Conservation (phyloP, 2,113 vertebrate species). For the Labeo rohita region DNA sequence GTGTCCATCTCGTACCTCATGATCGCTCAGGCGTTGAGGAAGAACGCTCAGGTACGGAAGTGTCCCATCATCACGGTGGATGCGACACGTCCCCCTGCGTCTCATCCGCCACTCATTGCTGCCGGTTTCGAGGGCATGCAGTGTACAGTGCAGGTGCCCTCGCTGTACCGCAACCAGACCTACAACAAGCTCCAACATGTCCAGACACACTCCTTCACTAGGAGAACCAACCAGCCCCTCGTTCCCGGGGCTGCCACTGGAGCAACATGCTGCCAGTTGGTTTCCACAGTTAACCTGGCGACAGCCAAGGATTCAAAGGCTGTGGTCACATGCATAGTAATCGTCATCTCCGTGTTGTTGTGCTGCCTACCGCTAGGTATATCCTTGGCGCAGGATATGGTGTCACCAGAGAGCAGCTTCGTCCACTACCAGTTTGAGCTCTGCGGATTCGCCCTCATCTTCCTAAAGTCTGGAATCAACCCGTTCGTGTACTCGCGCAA, state of each 20-base stretch:
- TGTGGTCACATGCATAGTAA: conserved; percentile 88
- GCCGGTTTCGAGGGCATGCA: conserved; percentile 74
- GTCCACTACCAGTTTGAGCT: conserved; percentile 93
- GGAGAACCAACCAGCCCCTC: conserved; percentile 66
- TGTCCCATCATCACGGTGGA: conserved; percentile 81
- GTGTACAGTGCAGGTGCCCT: conserved; percentile 75
- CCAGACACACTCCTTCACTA: conserved; percentile 77
- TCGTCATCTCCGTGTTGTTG: conserved; percentile 88
- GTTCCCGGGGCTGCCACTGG: conserved; percentile 73
- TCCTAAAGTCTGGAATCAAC: conserved; percentile 94
- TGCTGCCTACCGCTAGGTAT: conserved; percentile 93
- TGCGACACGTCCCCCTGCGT: conserved; percentile 73
- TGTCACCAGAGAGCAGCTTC: conserved; percentile 80
- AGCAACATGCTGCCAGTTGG: conserved; percentile 82
- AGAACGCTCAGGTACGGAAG: conserved; percentile 85
- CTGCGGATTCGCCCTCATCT: conserved; percentile 92
- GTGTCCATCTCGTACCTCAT: conserved; percentile 90
- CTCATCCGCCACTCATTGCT: conserved; percentile 75
- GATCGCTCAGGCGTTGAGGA: conserved; percentile 89
- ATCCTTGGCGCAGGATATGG: conserved; percentile 85
- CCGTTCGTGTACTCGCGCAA: conserved; percentile 97
- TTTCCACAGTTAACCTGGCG: conserved; percentile 85
- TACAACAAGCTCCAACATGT: conserved; percentile 83
- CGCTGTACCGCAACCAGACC: conserved; percentile 89
- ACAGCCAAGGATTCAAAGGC: conserved; percentile 90